These are phyloP conservation scores for Jaculus jaculus DNA, from an alignment of 2,113 vertebrate genomes.

Conservation along the genomic window DNA sequence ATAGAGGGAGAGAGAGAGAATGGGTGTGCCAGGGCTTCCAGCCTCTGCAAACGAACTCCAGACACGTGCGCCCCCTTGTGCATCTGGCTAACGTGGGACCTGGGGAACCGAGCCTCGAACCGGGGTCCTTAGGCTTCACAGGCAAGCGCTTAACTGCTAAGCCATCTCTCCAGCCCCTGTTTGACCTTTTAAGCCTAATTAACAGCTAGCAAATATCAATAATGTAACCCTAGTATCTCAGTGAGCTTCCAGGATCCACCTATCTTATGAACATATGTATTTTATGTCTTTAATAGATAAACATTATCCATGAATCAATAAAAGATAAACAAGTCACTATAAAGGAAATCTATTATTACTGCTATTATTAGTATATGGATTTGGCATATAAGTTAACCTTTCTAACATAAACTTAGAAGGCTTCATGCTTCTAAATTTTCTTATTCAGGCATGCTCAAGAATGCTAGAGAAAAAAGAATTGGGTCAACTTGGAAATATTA, in stretches of 20 bases:
- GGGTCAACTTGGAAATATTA: neutral
- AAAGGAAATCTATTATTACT: neutral
- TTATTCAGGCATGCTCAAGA: neutral
- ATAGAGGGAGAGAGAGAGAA: no score
- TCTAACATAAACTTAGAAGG: neutral
- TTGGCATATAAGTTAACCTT: conserved; percentile 8
- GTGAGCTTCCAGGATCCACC: neutral
- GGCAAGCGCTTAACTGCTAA: no score
- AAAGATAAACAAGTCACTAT: conserved; percentile 1
- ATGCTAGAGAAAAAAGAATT: neutral
- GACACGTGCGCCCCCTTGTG: no score
- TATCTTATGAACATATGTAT: neutral
- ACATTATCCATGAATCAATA: conserved; percentile 26
- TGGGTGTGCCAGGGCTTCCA: no score
- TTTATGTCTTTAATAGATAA: conserved; percentile 27
- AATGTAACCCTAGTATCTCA: neutral
- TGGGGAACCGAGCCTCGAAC: no score
- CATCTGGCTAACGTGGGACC: no score
- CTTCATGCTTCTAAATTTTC: neutral
- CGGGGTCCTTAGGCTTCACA: no score
- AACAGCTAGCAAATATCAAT: neutral
- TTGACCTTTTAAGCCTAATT: neutral
- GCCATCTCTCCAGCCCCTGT: no score
- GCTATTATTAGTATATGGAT: neutral
- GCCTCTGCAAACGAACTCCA: no score